A percentile compares a stretch with the other conserved stretches of the same genome.
Evolutionary conservation across 2,113 vertebrate species (phyloP).

Genomic region (Progne subis): DNA sequence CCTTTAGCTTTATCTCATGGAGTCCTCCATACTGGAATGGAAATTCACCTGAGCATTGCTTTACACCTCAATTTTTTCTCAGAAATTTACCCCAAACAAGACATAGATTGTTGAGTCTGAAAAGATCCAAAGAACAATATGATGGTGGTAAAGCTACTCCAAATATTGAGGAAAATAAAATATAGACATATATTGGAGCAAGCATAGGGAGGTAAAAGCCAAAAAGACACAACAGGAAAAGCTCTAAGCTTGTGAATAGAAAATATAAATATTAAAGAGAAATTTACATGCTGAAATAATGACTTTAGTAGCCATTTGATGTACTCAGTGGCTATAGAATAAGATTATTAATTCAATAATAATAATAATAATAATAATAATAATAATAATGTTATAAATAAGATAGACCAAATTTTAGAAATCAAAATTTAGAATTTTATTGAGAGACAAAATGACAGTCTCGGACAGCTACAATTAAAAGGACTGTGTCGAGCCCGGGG

Average conservation of each 20-base stretch:
- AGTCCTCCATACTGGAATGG: neutral
- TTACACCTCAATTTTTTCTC: accelerated
- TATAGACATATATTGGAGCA: neutral
- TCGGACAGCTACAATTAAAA: too few relatives aligned
- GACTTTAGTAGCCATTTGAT: neutral
- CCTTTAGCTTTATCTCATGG: neutral
- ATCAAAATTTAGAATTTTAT: too few relatives aligned
- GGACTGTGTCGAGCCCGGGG: too few relatives aligned
- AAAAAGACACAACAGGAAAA: neutral
- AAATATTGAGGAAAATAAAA: neutral
- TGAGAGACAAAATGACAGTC: too few relatives aligned
- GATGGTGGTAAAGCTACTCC: neutral
- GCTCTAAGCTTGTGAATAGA: neutral
- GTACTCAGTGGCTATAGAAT: neutral
- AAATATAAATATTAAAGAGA: neutral
- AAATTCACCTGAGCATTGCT: neutral
- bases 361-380: too few relatives aligned
- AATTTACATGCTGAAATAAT: neutral
- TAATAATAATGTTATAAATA: neutral
- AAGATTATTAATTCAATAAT: neutral
- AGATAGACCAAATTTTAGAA: too few relatives aligned
- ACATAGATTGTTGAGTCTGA: neutral
- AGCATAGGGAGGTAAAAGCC: neutral
- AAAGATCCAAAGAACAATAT: neutral
- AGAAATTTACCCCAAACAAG: neutral